These are phyloP conservation scores for Gadus chalcogrammus DNA, from an alignment of 2,113 vertebrate genomes.

Conservation along the genomic window DNA sequence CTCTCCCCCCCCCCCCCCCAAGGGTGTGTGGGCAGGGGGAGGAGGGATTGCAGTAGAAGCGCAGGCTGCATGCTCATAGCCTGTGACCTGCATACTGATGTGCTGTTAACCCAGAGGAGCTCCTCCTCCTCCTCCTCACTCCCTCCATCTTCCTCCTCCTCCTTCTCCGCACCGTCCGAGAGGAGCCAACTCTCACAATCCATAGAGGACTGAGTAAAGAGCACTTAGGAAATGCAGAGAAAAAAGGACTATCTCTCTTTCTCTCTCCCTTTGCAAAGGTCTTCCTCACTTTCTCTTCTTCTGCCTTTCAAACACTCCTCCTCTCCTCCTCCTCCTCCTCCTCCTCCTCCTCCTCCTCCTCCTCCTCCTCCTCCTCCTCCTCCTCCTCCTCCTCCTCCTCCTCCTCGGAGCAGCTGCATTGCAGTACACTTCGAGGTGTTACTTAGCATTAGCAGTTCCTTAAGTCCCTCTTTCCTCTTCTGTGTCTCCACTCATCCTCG, in stretches of 20 bases:
- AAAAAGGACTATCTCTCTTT: not conserved
- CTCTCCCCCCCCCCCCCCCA: too few relatives aligned
- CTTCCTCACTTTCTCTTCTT: conserved; percentile 46
- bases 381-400: conserved; percentile 15
- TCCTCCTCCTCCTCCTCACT: conserved; percentile 51
- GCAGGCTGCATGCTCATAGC: conserved; percentile 32
- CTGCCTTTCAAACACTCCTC: conserved; percentile 1
- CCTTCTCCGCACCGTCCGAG: conserved; percentile 17
- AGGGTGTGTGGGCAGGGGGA: conserved; percentile 39
- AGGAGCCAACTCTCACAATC: conserved; percentile 53
- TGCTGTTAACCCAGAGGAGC: conserved; percentile 54
- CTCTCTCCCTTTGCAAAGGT: conserved; percentile 34
- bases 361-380: too few relatives aligned
- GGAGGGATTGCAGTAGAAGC: conserved; percentile 47
- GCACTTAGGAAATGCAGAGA: conserved; percentile 18
- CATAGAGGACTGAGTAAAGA: conserved; percentile 49
- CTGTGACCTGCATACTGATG: conserved; percentile 70
- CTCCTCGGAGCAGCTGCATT: not conserved
- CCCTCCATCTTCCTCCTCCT: too few relatives aligned
- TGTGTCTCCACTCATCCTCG: too few relatives aligned
- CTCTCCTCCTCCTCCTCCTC: too few relatives aligned
- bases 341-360: too few relatives aligned
- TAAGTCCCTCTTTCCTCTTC: too few relatives aligned
- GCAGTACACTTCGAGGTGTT: too few relatives aligned
- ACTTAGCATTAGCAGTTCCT: too few relatives aligned